These are phyloP conservation scores for Pachymerium ferrugineum DNA, from an alignment of 2,888 invertebrate species.

Conservation along the genomic window DNA sequence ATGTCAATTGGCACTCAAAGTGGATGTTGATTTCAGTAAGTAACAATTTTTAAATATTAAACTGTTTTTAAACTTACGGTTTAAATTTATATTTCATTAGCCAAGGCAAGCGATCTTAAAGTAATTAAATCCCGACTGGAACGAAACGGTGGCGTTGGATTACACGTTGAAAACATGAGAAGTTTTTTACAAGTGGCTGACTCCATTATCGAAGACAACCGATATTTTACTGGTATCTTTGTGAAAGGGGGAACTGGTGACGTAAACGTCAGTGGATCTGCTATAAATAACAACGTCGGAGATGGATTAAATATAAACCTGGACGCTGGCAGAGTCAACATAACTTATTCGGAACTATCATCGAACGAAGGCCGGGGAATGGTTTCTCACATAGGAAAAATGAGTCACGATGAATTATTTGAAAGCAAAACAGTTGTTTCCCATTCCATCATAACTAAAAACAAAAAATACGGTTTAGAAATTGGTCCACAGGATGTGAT, in stretches of 20 bases:
- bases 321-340: constrained; percentile 85
- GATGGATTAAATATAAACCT: constrained; percentile 95
- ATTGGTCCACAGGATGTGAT: constrained; percentile 91
- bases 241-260: constrained; percentile 76
- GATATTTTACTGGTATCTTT: constrained; percentile 57
- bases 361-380: constrained; percentile 84
- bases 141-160: constrained; percentile 87
- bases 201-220: constrained; percentile 76
- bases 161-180: constrained; percentile 81
- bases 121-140: constrained; percentile 76
- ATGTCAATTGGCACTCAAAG: constrained; percentile 65
- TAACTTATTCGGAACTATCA: constrained; percentile 74
- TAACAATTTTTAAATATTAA: constrained; percentile 41
- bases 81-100: constrained; percentile 43
- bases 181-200: constrained; percentile 80
- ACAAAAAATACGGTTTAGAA: constrained; percentile 78
- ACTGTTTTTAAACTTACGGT: neutral
- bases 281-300: constrained; percentile 82
- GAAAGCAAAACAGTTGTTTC: constrained; percentile 62
- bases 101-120: constrained; percentile 75
- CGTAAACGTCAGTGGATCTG: constrained; percentile 83
- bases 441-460: constrained; percentile 78
- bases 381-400: constrained; percentile 84
- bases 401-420: constrained; percentile 51
- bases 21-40: constrained; percentile 48